Evolutionary conservation across 2,797 vertebrate genomes (phyloP), one percentile per base, ranked within the genome.

Genomic region (Rhinogobio ventralis): DNA sequence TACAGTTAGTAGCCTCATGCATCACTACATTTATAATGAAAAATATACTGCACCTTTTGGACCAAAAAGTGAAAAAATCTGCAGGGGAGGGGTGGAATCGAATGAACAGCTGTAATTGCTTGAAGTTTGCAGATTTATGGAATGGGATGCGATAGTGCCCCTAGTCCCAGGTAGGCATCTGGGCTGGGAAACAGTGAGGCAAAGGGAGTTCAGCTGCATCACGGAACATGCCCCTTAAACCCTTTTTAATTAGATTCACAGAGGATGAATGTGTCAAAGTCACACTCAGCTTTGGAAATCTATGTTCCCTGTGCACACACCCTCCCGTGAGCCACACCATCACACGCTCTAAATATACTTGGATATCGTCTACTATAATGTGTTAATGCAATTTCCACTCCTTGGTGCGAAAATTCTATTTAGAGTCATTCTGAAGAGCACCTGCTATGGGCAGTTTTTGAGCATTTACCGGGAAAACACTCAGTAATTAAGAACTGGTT

Each of bases 91-190:
- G 20, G 30, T 36, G 2, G 3, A 75, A n/a, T 55, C 0, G 11
- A 25, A 71, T 3, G 13, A 51, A 30, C 25, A 73, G 20, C 68
- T 78, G 88, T 88, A 89, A 90, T 90, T 89, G 86, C 85, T 81
- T 53, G 8, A 68, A 76, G 79, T 74, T 82, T 15, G 42, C 72
- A 82, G 83, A 91, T 90, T 90, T 90, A 92, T 90, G 85, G 71
- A 84, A 81, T 84, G 36, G 66, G 76, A 72, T 85, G 68, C 81
- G 73, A 84, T 83, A 49, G 85, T 66, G 28, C 78, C 84, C 78
- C 82, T 86, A 86, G 83, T 87, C 69, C 51, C 67, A 42, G 57
- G 72, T 86, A 79, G 79, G 82, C 74, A 86, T 76, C 82, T 85
- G 84, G 78, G 82, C 76, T 72, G 74, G 20, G 49, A 78, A 64